Evolutionary conservation across 2,113 vertebrate species (phyloP).

Genomic region (Paracanthobrama guichenoti): DNA sequence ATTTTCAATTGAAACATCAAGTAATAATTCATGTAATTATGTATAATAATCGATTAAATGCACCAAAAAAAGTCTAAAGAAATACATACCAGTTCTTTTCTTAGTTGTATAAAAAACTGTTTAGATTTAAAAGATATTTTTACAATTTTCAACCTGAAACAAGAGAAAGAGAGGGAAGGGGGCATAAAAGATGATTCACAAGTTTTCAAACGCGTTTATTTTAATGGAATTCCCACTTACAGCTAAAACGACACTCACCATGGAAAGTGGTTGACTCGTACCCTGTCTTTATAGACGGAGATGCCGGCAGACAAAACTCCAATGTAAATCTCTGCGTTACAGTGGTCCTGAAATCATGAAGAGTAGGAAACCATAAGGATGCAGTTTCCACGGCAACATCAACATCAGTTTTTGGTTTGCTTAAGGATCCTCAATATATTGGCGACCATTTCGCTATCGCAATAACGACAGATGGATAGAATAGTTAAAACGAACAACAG

Average conservation of each 20-base stretch:
- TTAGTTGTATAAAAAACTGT: constrained; percentile 97
- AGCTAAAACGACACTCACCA: constrained; percentile 82
- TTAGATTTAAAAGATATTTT: constrained; percentile 99
- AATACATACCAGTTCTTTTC: constrained; percentile 89
- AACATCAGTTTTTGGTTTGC: neutral
- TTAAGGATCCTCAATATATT: neutral
- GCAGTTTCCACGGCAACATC: constrained; percentile 28
- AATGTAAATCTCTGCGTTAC: constrained; percentile 93
- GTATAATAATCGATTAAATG: neutral
- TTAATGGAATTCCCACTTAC: neutral
- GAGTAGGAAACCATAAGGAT: constrained; percentile 10
- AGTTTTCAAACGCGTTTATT: neutral
- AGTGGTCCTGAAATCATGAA: constrained; percentile 88
- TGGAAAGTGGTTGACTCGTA: constrained; percentile 95
- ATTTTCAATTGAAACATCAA: neutral
- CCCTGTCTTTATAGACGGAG: constrained; percentile 94
- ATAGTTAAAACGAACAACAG: neutral
- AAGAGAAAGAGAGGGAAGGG: constrained; percentile 45
- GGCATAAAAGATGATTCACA: neutral
- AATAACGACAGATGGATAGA: neutral
- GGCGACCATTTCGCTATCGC: neutral
- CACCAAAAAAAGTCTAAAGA: neutral
- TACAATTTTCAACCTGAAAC: constrained; percentile 95
- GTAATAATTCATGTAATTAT: neutral
- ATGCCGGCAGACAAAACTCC: constrained; percentile 97